Evolutionary conservation across 2,797 vertebrate species (phyloP), one percentile per base, ranked within the genome.

Genomic region (Hyperoplus immaculatus): DNA sequence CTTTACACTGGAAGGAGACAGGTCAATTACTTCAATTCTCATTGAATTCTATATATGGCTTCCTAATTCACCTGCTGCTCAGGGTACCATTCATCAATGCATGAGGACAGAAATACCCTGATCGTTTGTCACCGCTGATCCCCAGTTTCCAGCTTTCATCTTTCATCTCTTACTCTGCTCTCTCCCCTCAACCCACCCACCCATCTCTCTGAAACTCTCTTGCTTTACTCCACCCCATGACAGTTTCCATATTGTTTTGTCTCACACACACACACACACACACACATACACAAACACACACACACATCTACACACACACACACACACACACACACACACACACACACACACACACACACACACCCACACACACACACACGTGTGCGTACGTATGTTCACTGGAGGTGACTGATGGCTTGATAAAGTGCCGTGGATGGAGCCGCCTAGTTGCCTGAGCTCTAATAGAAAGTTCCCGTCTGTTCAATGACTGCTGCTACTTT

Each of bases 121-220:
- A 87, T 89, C 88, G 41, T 94, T 93, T 93, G 92, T 93, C 92
- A 91, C 75, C 58, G 7, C 81, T 77, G 87, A 89, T 91, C 77
- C 75, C 39, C 6, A 42, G 58, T 65, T 29, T 76, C 77, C 83
- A 78, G 71, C 77, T 75, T 86, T 86, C 85, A 87, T 93, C 79
- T 85, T 64, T 90, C 66, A 84, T 86, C 84, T 87, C 71, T 46
- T 43, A 47, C 50, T 77, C 72, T 46, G n/a, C 83, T 73, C 56
- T 64, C 72, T 61, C 59, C 50, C 29, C 45, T 41, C 51, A 41
- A 36, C 50, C 69, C 55, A 1, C 78, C 70, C 86, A 61, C 81
- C 75, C 21, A 18, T 80, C 72, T 76, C 69, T 65, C 56, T 77
- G 77, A 71, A 72, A 49, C 85, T 70, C 82, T 90, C 63, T 85